Evolutionary conservation across 2,113 vertebrate genomes (phyloP).

Genomic region (Eretmochelys imbricata): DNA sequence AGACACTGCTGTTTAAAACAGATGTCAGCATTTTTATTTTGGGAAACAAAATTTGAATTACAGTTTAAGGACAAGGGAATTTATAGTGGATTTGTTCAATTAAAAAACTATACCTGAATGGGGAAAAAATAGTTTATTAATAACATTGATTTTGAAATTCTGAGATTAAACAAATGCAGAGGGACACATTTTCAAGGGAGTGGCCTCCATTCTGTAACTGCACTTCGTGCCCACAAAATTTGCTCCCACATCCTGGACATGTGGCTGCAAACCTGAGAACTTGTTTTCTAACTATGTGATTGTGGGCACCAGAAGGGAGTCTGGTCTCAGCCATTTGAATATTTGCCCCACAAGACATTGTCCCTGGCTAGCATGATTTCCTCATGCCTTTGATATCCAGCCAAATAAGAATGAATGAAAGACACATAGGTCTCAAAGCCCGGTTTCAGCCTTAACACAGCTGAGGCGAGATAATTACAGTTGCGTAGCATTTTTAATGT

Average conservation of each 20-base stretch:
- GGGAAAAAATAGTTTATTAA: constrained; percentile 3
- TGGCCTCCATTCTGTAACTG: background rate
- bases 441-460: background rate
- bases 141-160: constrained; percentile 2
- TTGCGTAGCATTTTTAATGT: constrained; percentile 37
- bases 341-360: constrained; percentile 28
- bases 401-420: constrained; percentile 2
- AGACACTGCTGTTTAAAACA: constrained; percentile 12
- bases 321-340: constrained; percentile 25
- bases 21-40: constrained; percentile 16
- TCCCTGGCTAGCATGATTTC: background rate
- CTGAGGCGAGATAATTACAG: constrained; percentile 33
- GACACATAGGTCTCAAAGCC: constrained; percentile 37
- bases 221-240: background rate
- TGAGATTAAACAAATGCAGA: background rate
- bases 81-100: constrained; percentile 14
- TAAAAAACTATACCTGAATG: constrained; percentile 14
- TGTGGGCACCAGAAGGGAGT: background rate
- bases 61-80: constrained; percentile 26
- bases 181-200: constrained; percentile 22
- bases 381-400: background rate
- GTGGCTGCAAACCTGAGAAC: background rate
- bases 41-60: constrained; percentile 13
- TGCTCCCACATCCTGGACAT: background rate
- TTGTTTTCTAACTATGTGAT: constrained; percentile 27